These are phyloP conservation scores for Brachionus rotundiformis DNA, from an alignment of 1,140 invertebrate species.

Conservation along the genomic window DNA sequence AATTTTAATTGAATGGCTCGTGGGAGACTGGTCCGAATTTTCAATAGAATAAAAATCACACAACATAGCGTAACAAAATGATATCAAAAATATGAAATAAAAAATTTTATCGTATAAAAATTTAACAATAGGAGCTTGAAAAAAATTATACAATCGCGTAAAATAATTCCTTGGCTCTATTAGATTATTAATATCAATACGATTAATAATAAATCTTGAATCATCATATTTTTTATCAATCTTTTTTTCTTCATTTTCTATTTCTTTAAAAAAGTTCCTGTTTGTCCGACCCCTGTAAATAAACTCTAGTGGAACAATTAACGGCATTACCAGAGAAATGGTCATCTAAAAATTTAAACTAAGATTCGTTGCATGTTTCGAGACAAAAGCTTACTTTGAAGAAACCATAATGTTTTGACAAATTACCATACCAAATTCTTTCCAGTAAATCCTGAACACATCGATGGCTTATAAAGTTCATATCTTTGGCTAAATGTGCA, in stretches of 20 bases:
- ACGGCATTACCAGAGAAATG: background rate
- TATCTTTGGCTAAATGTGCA: constrained; percentile 20
- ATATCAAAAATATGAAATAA: background rate
- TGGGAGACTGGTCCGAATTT: background rate
- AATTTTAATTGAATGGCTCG: background rate
- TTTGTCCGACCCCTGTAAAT: background rate
- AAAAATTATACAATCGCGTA: background rate
- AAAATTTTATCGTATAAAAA: constrained; percentile 47
- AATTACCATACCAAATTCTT: constrained; percentile 41
- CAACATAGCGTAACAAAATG: constrained; percentile 12
- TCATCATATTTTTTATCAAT: background rate
- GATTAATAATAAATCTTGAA: background rate
- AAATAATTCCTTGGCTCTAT: background rate
- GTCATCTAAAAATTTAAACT: background rate
- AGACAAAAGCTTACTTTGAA: background rate
- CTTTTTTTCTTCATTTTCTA: background rate
- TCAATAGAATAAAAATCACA: constrained; percentile 40
- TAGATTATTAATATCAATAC: constrained; percentile 15
- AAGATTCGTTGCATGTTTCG: background rate
- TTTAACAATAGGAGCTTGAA: constrained; percentile 19
- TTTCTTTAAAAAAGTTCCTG: background rate
- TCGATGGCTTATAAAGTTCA: constrained; percentile 28
- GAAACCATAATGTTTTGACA: background rate
- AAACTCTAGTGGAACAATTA: constrained; percentile 14
- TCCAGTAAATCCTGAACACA: constrained; percentile 31